Evolutionary conservation across 2,888 invertebrate genomes (phyloP).

Genomic region (Mamestra brassicae): DNA sequence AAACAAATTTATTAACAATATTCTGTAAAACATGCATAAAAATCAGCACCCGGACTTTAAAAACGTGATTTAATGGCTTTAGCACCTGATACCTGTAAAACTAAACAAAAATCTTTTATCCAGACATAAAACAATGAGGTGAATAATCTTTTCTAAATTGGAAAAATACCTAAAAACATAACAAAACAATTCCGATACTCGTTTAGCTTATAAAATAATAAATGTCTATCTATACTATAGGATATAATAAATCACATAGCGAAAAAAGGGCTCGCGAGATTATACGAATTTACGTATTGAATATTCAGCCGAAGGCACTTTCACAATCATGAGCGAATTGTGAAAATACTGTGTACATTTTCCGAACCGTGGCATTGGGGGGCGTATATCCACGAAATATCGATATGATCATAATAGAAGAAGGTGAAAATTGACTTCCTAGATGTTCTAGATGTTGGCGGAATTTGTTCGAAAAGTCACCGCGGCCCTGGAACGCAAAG

Average conservation of each 20-base stretch:
- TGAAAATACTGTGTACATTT: conserved; percentile 60
- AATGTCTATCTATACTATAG: conserved; percentile 43
- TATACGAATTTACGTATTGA: conserved; percentile 71
- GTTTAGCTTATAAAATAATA: conserved; percentile 49
- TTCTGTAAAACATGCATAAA: too few species aligned
- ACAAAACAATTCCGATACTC: conserved; percentile 17
- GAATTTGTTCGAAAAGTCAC: too few species aligned
- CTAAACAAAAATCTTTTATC: too few species aligned
- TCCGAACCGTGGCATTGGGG: conserved; percentile 14
- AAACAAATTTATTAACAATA: too few species aligned
- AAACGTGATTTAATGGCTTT: too few species aligned
- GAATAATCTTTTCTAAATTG: not conserved
- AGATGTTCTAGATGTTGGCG: not conserved
- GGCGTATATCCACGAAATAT: conserved; percentile 1
- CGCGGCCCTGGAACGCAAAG: too few species aligned
- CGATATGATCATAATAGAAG: not conserved
- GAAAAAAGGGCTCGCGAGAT: conserved; percentile 60
- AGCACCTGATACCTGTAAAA: too few species aligned
- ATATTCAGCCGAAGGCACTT: conserved; percentile 68
- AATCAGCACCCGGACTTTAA: too few species aligned
- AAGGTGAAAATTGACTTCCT: not conserved
- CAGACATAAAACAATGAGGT: too few species aligned
- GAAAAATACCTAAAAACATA: not conserved
- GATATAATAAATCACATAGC: conserved; percentile 48
- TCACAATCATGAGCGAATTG: conserved; percentile 63